Evolutionary conservation across 2,797 vertebrate species (phyloP), one percentile per base, ranked within the genome.

Genomic region (Gadopsis marmoratus): DNA sequence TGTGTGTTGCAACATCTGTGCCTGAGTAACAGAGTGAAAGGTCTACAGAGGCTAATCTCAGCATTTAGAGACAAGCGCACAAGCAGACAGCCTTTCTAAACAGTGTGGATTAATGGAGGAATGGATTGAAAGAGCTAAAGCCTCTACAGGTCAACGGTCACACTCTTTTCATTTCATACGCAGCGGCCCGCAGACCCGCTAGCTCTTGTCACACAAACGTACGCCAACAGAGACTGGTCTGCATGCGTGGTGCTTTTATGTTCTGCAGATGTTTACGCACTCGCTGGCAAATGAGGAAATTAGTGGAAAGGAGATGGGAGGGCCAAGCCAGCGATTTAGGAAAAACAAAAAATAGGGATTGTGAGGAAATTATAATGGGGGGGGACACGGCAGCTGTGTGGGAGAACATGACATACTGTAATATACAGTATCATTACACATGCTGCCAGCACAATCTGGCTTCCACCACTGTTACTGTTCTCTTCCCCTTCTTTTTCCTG

Each of bases 1-100:
- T 55, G 47, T 78, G 35, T 55, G 47, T 48, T 50, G 48, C 50
- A 26, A 47, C 61, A 61, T 78, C 62, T 79, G 71, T 51, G 66
- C n/a, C 23, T 4, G 33, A 59, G 61, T 39, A 71, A 77, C 47
- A 56, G 75, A 66, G 75, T 33, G 58, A 63, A 72, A 85, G 77
- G 81, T 78, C 81, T 41, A 41, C 6, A 13, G 56, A 85, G 86
- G 87, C 89, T 92, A 91, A 92, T 89, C 86, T 92, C 74, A 74
- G 83, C 78, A 79, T 86, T 90, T 81, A 80, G 51, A 88, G 54
- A 78, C 68, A 72, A 59, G 74, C 31, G 14, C 71, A 68, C 72
- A 35, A 51, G 71, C 64, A 67, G 86, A 85, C 75, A 77, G 87
- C 74, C 66, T 79, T 84, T 69, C 81, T 84, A 86, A 90, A 89